Percentiles rank a stretch among this genome's conserved stretches.
Evolutionary conservation across 2,797 vertebrate species (phyloP).

Genomic region (Parauchenoglanis ngamensis): DNA sequence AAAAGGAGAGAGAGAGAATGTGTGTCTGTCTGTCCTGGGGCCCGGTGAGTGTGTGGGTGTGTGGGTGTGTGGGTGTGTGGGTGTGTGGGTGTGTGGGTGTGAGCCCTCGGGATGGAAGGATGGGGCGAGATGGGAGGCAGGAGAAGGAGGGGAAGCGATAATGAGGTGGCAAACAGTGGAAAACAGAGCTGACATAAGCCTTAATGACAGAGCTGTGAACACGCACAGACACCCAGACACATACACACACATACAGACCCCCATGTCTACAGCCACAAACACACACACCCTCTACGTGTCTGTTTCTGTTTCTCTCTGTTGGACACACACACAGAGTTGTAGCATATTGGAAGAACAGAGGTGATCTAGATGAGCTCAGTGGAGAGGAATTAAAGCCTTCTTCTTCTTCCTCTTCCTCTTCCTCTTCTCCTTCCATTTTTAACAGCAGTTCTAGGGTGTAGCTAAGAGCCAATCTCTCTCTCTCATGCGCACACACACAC

Average conservation of each 20-base stretch:
- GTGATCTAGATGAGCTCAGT: slow-evolving; percentile 1
- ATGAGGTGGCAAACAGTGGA: slow-evolving; percentile 58
- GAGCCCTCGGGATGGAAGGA: slow-evolving; percentile 34
- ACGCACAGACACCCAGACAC: slow-evolving; percentile 12
- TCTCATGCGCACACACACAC: neutral
- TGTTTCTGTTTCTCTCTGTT: neutral
- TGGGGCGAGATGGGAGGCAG: slow-evolving; percentile 25
- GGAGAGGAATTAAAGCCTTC: neutral
- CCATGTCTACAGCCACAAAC: neutral
- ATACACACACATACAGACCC: neutral
- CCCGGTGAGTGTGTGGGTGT: neutral
- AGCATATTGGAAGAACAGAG: slow-evolving; percentile 3
- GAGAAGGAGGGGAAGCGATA: slow-evolving; percentile 21
- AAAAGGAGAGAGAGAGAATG: neutral
- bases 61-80: slow-evolving; percentile 21
- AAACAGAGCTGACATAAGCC: slow-evolving; percentile 60
- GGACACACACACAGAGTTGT: neutral
- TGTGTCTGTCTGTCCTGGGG: no score
- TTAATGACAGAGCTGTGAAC: neutral
- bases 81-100: slow-evolving; percentile 48
- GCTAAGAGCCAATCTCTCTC: neutral
- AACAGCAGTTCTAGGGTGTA: neutral
- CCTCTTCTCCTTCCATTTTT: neutral
- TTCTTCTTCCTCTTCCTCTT: neutral
- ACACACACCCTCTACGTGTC: neutral